A percentile compares a stretch with the other conserved stretches of the same genome.
phyloP scores from a whole-genome alignment of 2,797 vertebrate genomes.

The Amphiprion clarkii region DNA sequence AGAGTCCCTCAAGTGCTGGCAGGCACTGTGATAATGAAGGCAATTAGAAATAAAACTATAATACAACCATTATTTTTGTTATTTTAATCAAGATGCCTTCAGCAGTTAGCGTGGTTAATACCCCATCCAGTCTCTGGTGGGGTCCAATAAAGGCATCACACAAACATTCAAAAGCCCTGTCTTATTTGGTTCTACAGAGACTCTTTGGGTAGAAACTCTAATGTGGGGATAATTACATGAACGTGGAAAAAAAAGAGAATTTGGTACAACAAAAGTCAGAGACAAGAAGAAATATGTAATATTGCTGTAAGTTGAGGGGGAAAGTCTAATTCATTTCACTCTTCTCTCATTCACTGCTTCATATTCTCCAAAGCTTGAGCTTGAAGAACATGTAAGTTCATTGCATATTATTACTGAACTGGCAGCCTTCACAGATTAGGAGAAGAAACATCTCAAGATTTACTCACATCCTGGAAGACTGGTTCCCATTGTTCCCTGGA shows the following conservation, averaged over 20 bases:
- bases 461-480: constrained; percentile 94
- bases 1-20: constrained; percentile 15
- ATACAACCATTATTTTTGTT: not conserved
- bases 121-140: not conserved
- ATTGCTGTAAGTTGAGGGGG: no score
- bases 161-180: not conserved
- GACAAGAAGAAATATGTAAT: not conserved
- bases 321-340: no score
- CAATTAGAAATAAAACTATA: constrained; percentile 14
- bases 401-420: not conserved
- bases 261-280: not conserved
- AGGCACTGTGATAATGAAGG: constrained; percentile 21
- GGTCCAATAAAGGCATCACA: not conserved
- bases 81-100: constrained; percentile 21
- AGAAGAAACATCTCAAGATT: not conserved
- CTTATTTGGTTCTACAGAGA: not conserved
- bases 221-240: not conserved
- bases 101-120: constrained; percentile 5
- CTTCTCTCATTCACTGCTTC: no score
- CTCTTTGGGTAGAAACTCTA: not conserved
- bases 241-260: not conserved
- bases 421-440: not conserved
- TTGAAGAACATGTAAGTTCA: no score
- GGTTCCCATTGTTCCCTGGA: constrained; percentile 97
- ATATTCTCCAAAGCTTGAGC: no score